phyloP scores from a whole-genome alignment of 2,113 vertebrate genomes.

The Ictalurus furcatus region DNA sequence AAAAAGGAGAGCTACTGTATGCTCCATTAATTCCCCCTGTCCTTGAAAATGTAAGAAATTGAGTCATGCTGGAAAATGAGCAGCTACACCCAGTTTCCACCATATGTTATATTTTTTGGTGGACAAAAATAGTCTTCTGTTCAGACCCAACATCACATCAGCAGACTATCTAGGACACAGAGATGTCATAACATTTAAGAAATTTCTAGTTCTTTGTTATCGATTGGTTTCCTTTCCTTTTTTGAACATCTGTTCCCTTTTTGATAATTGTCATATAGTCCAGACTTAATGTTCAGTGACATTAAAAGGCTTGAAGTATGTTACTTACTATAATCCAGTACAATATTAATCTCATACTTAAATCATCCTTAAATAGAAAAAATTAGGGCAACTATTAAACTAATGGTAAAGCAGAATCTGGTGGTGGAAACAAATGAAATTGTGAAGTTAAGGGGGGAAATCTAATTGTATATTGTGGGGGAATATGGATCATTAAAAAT shows the following conservation, averaged over 20 bases:
- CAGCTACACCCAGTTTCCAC: neutral
- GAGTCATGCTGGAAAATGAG: neutral
- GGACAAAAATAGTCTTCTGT: neutral
- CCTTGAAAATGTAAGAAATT: neutral
- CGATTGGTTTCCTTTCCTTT: neutral
- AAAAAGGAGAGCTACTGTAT: neutral
- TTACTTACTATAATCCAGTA: neutral
- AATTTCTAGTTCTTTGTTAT: neutral
- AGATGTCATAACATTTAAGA: neutral
- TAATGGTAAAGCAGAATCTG: neutral
- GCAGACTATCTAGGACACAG: neutral
- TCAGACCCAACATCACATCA: neutral
- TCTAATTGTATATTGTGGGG: neutral
- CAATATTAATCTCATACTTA: neutral
- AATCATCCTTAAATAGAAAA: neutral
- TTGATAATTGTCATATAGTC: neutral
- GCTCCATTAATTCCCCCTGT: neutral
- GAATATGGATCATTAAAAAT: neutral
- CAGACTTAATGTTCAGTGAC: neutral
- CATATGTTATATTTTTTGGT: neutral
- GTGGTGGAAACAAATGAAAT: neutral
- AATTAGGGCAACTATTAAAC: neutral
- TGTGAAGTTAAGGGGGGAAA: neutral
- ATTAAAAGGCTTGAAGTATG: neutral
- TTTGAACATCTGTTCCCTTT: neutral